phyloP scores from a whole-genome alignment of 2,888 invertebrate genomes.

The Scaptomyza flava region DNA sequence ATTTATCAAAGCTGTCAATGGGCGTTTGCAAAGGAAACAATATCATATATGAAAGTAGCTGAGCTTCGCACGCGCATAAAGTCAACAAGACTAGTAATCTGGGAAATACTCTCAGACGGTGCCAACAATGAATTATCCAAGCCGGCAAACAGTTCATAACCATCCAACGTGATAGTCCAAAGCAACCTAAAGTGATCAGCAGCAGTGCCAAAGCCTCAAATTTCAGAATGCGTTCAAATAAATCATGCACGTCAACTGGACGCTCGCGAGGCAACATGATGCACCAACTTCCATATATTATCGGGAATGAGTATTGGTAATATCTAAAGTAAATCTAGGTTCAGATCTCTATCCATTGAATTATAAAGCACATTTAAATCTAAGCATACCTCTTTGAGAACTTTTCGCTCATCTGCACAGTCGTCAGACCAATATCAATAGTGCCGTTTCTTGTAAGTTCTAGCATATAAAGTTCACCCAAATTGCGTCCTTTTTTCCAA shows the following conservation, averaged over 20 bases:
- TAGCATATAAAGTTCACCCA: slow-evolving; percentile 30
- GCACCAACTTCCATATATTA: slow-evolving; percentile 46
- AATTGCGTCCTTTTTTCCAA: background rate
- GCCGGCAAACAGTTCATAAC: background rate
- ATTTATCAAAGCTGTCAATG: slow-evolving; percentile 53
- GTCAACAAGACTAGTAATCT: slow-evolving; percentile 23
- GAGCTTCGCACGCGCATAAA: slow-evolving; percentile 39
- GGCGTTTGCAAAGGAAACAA: slow-evolving; percentile 4
- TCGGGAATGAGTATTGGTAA: slow-evolving; percentile 50
- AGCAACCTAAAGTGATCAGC: background rate
- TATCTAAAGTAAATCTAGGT: slow-evolving; percentile 3
- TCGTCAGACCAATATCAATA: slow-evolving; percentile 47
- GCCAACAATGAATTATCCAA: background rate
- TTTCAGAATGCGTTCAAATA: slow-evolving; percentile 32
- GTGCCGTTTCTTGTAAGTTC: slow-evolving; percentile 43
- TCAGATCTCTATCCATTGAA: background rate
- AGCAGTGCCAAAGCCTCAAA: slow-evolving; percentile 5
- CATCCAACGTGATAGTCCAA: background rate
- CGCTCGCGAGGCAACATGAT: slow-evolving; percentile 56
- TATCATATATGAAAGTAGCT: slow-evolving; percentile 39
- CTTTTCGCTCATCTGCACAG: background rate
- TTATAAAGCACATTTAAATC: background rate
- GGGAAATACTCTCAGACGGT: background rate
- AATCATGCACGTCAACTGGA: background rate
- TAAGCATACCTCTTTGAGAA: background rate